Base-by-base conservation (phyloP, 2,797 vertebrate species). In the Notolepis coatsorum region DNA sequence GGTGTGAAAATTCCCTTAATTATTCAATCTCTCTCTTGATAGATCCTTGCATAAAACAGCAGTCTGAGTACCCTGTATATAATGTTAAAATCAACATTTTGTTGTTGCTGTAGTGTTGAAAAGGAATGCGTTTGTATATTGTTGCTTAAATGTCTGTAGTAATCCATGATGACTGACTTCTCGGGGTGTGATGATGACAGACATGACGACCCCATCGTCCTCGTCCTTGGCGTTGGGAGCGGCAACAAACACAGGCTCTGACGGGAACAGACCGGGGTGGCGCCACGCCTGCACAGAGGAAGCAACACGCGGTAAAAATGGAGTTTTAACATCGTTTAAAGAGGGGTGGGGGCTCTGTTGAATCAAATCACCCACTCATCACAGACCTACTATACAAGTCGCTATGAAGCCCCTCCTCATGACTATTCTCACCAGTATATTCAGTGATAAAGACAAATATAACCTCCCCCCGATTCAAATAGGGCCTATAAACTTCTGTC, bases 211-310 rank as follows among this genome's bases (percentile, higher is more conserved):
- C 25, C 96, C 97, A 31, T 91, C 90, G 71, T 99, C 97, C 87
- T 99, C 96, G 67, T 94, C 92, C 0, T 2, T 84, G 35, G 94
- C 86, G 15, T 85, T 25, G 6, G 96, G 96, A 42, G 89, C 86
- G 35, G 96, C 93, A 77, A 98, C 94, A 91, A 97, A 98, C 88
- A 97, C 88, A 0, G 96, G 96, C 84, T 98, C 97, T 59, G 96
- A 98, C 0, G 96, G 96, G 89, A 91, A 99, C 87, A 90, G 92
- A 47, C 94, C 94, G 4, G 95, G 89, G 82, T 96, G 90, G 79
- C 90, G 87, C 97, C 96, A 99, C 50, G 93, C 88, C 96, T 98
- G 71, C 53, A 73, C 48, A 70, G 47, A 51, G 12, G 49, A 63
- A 59, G 85, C 80, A 64, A 79, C 66, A 79, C n/a, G n/a, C n/a